A percentile compares a stretch with the other conserved stretches of the same genome.
These are phyloP conservation scores for Pandemis heparana DNA, from an alignment of 2,888 invertebrate genomes.

Conservation along the genomic window DNA sequence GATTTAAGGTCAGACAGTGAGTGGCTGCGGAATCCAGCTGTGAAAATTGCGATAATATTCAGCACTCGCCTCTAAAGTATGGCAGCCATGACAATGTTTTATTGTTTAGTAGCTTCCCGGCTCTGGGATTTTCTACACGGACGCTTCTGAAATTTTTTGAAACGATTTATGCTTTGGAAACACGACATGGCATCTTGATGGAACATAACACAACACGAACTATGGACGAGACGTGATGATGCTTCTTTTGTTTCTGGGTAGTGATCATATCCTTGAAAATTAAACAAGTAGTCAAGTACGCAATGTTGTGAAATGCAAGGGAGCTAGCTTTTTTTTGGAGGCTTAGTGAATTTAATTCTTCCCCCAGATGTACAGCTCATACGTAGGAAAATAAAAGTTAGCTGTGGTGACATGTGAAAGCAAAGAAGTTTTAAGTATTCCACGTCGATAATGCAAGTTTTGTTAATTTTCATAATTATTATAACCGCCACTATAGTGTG, in stretches of 20 bases:
- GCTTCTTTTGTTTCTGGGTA: background rate
- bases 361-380: no score
- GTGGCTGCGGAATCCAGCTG: background rate
- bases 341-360: no score
- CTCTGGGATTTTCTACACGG: background rate
- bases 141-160: slow-evolving; percentile 17
- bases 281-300: no score
- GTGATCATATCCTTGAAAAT: background rate
- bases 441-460: no score
- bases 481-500: no score
- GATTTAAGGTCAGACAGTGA: slow-evolving; percentile 16
- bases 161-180: slow-evolving; percentile 1
- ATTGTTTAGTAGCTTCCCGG: slow-evolving; percentile 22
- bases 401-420: no score
- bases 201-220: background rate
- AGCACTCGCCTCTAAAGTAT: slow-evolving; percentile 18
- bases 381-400: no score
- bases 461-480: no score
- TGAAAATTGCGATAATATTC: slow-evolving; percentile 19
- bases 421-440: no score
- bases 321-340: no score
- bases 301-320: no score
- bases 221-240: background rate
- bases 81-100: slow-evolving; percentile 15
- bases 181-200: background rate